Conservation (phyloP, 2,113 vertebrate species). For the Malurus elegans region DNA sequence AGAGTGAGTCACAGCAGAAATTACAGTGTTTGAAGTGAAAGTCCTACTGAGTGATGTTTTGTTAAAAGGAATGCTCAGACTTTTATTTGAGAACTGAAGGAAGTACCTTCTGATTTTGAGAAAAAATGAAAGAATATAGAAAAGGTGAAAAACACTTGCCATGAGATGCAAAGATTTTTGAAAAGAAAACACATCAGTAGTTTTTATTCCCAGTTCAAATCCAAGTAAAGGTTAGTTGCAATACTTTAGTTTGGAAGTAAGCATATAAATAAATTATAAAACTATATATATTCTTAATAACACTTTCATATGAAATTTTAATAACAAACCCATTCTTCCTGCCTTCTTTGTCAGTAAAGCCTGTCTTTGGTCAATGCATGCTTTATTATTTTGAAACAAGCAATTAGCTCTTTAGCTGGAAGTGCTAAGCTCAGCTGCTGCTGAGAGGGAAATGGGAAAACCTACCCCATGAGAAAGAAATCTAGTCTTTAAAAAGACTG, state of each 20-base stretch:
- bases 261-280: slow-evolving; percentile 20
- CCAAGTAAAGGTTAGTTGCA: background rate
- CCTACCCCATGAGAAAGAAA: slow-evolving; percentile 17
- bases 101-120: background rate
- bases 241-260: background rate
- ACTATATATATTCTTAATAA: background rate
- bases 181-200: background rate
- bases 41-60: background rate
- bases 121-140: background rate
- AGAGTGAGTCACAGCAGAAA: background rate
- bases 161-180: background rate
- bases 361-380: background rate
- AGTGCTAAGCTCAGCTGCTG: slow-evolving; percentile 42
- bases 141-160: background rate
- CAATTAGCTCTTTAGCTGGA: slow-evolving; percentile 57
- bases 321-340: slow-evolving; percentile 6
- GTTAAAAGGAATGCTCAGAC: background rate
- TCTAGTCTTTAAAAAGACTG: background rate
- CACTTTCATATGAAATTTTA: background rate
- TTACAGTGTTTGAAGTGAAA: background rate
- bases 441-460: background rate
- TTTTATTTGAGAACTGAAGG: background rate
- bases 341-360: background rate
- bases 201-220: background rate
- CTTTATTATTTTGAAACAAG: slow-evolving; percentile 41